A percentile compares a stretch with the other conserved stretches of the same genome.
These are phyloP conservation scores for Neoaliturus tenellus DNA, from an alignment of 2,888 invertebrate species.

Conservation along the genomic window DNA sequence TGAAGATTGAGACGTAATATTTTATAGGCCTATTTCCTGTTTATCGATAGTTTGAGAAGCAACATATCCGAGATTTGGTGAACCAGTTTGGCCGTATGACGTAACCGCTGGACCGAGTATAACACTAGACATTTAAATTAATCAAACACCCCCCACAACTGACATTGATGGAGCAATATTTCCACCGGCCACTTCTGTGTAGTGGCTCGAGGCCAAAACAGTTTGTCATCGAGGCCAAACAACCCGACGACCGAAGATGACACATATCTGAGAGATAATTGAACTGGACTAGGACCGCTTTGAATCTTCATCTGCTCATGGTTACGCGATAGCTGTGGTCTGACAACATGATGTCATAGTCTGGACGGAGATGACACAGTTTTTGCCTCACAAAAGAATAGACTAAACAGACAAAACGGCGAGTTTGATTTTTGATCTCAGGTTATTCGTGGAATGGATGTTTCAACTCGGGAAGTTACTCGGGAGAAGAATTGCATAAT, in stretches of 20 bases:
- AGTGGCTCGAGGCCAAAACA: not conserved
- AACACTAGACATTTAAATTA: not conserved
- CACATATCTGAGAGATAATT: not conserved
- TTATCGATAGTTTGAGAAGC: too few species aligned
- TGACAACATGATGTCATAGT: not conserved
- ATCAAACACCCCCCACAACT: not conserved
- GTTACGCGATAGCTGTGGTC: not conserved
- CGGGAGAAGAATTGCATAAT: too few species aligned
- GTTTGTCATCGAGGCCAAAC: conserved; percentile 6
- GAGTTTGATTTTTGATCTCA: not conserved
- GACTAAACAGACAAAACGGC: not conserved
- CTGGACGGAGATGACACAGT: not conserved
- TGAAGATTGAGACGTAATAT: too few species aligned
- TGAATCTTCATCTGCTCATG: not conserved
- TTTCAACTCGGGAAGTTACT: too few species aligned
- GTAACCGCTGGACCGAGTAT: too few species aligned
- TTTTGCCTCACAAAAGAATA: not conserved
- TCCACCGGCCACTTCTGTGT: not conserved
- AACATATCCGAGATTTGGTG: too few species aligned
- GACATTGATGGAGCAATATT: not conserved
- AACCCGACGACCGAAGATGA: not conserved
- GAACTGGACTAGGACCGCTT: not conserved
- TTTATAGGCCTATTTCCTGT: too few species aligned
- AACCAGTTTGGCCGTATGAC: too few species aligned
- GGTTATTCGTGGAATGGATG: not conserved